Evolutionary conservation across 2,113 vertebrate species (phyloP).

Genomic region (Taurulus bubalis): DNA sequence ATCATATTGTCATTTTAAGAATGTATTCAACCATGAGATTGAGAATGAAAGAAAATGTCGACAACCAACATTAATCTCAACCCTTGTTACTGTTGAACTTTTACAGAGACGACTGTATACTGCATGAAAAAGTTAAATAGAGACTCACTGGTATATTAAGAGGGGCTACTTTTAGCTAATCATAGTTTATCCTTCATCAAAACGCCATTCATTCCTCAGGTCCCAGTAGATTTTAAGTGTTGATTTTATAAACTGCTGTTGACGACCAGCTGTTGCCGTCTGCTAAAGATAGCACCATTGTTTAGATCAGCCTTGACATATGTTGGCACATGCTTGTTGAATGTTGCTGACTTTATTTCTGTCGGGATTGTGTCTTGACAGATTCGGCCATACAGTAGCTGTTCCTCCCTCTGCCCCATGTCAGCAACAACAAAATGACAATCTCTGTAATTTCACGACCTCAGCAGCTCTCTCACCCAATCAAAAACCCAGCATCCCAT

Average conservation of each 20-base stretch:
- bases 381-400: neutral
- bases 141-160: neutral
- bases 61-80: conserved; percentile 20
- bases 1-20: neutral
- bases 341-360: conserved; percentile 45
- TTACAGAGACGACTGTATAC: conserved; percentile 3
- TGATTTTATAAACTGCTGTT: conserved; percentile 40
- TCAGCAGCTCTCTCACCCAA: conserved; percentile 57
- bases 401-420: conserved; percentile 3
- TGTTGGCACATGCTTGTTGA: conserved; percentile 45
- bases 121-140: neutral
- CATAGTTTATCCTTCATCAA: conserved; percentile 21
- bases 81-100: neutral
- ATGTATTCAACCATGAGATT: conserved; percentile 10
- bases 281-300: conserved; percentile 67
- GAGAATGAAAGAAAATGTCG: conserved; percentile 11
- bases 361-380: conserved; percentile 11
- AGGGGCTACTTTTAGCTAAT: neutral
- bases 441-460: conserved; percentile 44
- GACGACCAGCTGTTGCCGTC: conserved; percentile 55
- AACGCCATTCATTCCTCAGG: neutral
- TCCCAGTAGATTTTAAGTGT: conserved; percentile 14
- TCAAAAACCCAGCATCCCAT: conserved; percentile 40
- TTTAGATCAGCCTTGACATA: conserved; percentile 38
- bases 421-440: conserved; percentile 46